Evolutionary conservation across 2,113 vertebrate species (phyloP).

Genomic region (Sardina pilchardus): DNA sequence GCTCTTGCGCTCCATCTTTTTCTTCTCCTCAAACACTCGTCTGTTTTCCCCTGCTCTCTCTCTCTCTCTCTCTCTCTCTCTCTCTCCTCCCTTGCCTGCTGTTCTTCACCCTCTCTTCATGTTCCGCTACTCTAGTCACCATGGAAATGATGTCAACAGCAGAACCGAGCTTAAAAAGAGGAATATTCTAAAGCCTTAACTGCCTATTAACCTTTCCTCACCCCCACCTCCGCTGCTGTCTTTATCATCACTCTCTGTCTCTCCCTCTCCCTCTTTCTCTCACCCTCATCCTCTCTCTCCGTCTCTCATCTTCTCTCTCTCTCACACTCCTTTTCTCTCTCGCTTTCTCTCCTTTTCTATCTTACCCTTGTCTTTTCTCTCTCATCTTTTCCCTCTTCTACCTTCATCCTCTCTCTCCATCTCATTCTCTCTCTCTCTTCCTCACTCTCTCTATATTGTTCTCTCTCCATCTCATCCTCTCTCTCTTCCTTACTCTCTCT

Average conservation of each 20-base stretch:
- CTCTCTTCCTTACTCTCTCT: not conserved
- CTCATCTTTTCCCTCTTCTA: not conserved
- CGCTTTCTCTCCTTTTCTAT: not conserved
- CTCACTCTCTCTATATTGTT: too few species aligned
- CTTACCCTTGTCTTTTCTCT: not conserved
- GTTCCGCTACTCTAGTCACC: not conserved
- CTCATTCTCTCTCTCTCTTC: not conserved
- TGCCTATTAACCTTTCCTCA: constrained; percentile 14
- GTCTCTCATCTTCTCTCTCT: constrained; percentile 25
- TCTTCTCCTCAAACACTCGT: not conserved
- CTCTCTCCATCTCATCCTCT: too few species aligned
- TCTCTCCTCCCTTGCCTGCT: not conserved
- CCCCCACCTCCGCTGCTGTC: not conserved
- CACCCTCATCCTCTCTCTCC: constrained; percentile 25
- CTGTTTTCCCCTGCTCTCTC: not conserved
- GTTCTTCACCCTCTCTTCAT: not conserved
- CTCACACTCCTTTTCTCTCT: not conserved
- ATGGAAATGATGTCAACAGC: constrained; percentile 6
- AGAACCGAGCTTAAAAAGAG: not conserved
- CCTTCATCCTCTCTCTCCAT: not conserved
- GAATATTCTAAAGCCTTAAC: constrained; percentile 3
- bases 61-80: not conserved
- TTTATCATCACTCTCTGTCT: not conserved
- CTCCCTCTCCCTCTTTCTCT: constrained; percentile 32
- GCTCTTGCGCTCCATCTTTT: not conserved